Conservation (phyloP, 2,797 vertebrate genomes). For the Coccyzus lansbergi region DNA sequence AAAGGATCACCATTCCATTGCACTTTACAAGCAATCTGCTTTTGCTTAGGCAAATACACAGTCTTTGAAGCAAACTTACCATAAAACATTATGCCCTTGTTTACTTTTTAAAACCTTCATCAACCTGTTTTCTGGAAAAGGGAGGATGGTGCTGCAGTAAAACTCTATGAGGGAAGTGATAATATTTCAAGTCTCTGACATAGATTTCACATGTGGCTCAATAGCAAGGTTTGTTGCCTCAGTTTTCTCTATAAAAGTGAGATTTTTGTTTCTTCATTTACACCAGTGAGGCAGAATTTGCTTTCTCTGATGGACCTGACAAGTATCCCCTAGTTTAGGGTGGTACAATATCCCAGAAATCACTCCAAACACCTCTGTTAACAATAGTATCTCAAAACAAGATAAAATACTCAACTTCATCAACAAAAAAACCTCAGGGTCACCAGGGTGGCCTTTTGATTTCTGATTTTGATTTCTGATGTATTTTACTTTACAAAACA, state of each 20-base stretch:
- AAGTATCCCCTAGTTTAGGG: not conserved
- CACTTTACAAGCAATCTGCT: not conserved
- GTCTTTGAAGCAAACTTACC: not conserved
- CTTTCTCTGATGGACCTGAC: not conserved
- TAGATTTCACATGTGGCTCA: not conserved
- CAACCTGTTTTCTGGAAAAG: not conserved
- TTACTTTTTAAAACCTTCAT: not conserved
- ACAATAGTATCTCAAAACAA: not conserved
- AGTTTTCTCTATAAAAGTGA: not conserved
- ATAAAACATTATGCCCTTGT: not conserved
- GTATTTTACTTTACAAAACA: not conserved
- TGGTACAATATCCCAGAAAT: not conserved
- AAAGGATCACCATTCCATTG: not conserved
- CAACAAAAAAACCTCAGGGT: not conserved
- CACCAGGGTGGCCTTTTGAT: not conserved
- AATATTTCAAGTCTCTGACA: not conserved
- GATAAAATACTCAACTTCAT: accelerated
- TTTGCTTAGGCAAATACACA: not conserved
- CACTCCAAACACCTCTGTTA: not conserved
- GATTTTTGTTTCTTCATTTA: not conserved
- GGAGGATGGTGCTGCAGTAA: not conserved
- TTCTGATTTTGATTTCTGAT: not conserved
- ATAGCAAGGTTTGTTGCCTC: not conserved
- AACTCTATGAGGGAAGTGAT: not conserved
- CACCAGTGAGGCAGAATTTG: not conserved